Evolutionary conservation across 1,140 invertebrate genomes (phyloP).

Genomic region (Pseudachorutes palmiensis): DNA sequence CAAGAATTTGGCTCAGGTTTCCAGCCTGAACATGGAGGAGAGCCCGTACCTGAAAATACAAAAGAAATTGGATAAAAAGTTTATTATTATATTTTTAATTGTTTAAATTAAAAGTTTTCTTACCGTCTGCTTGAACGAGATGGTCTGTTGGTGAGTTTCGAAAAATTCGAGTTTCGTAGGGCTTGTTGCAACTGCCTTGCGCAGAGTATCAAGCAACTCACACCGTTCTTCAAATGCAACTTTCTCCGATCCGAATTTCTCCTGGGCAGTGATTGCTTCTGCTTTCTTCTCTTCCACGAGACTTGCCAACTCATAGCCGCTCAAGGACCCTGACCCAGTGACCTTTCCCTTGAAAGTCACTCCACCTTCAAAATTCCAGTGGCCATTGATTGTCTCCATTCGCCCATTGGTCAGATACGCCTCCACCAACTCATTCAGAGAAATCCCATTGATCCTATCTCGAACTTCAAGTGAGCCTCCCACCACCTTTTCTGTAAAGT

Average conservation of each 20-base stretch:
- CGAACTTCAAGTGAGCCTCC: not conserved
- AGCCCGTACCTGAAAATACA: constrained; percentile 5
- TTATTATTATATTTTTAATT: constrained; percentile 6
- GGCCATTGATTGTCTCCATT: constrained; percentile 12
- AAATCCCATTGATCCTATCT: not conserved
- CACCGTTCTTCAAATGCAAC: not conserved
- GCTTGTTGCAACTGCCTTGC: not conserved
- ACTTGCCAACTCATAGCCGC: constrained; percentile 10
- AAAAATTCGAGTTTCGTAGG: constrained; percentile 26
- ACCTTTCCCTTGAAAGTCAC: constrained; percentile 16
- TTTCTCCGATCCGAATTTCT: not conserved
- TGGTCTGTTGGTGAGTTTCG: constrained; percentile 23
- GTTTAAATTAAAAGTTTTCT: constrained; percentile 2
- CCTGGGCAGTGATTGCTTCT: constrained; percentile 8
- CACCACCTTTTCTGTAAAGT: not conserved
- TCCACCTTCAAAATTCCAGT: constrained; percentile 17
- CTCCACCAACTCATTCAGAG: constrained; percentile 3
- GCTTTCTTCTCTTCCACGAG: constrained; percentile 16
- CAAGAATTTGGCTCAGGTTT: not conserved
- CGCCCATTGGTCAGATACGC: constrained; percentile 15
- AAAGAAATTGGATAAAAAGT: constrained; percentile 1
- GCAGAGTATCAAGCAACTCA: not conserved
- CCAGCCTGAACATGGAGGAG: not conserved
- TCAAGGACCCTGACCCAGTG: constrained; percentile 8
- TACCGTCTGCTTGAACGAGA: constrained; percentile 18